Percentiles rank a stretch among this genome's conserved stretches.
These are phyloP conservation scores for Hirtodrosophila trivittata DNA, from an alignment of 2,888 invertebrate species.

Conservation along the genomic window DNA sequence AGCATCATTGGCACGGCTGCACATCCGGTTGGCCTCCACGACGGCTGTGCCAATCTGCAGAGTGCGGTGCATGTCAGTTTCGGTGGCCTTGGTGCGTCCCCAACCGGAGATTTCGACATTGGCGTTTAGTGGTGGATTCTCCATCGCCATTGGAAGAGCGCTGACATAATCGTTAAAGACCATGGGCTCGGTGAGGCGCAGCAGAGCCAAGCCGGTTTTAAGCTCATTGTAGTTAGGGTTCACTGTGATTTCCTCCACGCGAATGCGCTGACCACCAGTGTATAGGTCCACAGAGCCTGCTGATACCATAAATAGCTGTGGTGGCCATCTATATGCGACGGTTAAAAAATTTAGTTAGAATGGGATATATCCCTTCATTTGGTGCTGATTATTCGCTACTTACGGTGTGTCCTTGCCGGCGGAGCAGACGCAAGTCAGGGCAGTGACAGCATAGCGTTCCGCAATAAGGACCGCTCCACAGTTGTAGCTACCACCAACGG, in stretches of 20 bases:
- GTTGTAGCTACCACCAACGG: slow-evolving; percentile 60
- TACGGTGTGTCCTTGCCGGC: slow-evolving; percentile 67
- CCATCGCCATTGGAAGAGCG: slow-evolving; percentile 56
- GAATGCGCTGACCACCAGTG: slow-evolving; percentile 70
- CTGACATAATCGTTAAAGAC: slow-evolving; percentile 56
- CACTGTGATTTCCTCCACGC: slow-evolving; percentile 59
- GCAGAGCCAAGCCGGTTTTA: slow-evolving; percentile 73
- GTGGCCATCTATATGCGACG: slow-evolving; percentile 61
- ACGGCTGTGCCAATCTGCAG: slow-evolving; percentile 59
- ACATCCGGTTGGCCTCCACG: slow-evolving; percentile 43
- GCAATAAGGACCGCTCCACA: slow-evolving; percentile 80
- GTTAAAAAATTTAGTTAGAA: not conserved
- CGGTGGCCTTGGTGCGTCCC: slow-evolving; percentile 64
- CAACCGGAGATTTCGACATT: slow-evolving; percentile 77
- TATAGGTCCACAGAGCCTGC: slow-evolving; percentile 78
- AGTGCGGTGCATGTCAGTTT: slow-evolving; percentile 51
- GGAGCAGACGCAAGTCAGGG: slow-evolving; percentile 79
- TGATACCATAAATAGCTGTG: slow-evolving; percentile 72
- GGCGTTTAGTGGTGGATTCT: slow-evolving; percentile 47
- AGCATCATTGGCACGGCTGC: slow-evolving; percentile 23
- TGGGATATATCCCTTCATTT: not conserved
- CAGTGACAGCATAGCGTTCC: slow-evolving; percentile 78
- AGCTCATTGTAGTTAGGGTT: slow-evolving; percentile 63
- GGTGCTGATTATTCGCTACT: no score
- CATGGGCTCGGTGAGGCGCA: slow-evolving; percentile 59